Evolutionary conservation across 2,797 vertebrate species (phyloP).

Genomic region (Mycteria americana): DNA sequence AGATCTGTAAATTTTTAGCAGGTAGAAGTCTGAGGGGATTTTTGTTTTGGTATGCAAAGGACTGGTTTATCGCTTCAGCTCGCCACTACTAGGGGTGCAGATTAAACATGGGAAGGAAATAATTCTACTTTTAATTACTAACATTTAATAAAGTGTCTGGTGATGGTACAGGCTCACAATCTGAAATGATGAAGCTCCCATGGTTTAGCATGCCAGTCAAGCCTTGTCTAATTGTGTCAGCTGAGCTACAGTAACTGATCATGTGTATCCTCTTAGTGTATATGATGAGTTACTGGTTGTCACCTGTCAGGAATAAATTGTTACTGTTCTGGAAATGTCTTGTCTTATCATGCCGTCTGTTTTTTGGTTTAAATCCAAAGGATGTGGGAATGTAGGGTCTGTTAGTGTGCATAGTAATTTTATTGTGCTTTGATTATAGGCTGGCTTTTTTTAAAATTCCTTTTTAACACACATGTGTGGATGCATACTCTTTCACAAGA

Average conservation of each 20-base stretch:
- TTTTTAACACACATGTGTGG: background rate
- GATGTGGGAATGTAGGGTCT: background rate
- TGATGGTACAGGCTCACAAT: background rate
- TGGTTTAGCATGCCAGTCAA: background rate
- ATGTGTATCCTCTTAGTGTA: background rate
- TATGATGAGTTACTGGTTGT: background rate
- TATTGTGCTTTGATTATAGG: background rate
- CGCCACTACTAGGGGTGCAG: too few species aligned
- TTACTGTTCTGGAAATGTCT: background rate
- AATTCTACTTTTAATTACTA: background rate
- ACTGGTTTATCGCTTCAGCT: background rate
- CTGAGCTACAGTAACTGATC: background rate
- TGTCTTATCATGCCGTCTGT: accelerated
- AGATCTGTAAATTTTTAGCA: background rate
- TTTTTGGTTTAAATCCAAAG: background rate
- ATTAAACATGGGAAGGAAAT: background rate
- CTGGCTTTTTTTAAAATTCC: background rate
- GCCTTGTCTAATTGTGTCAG: background rate
- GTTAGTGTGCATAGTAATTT: background rate
- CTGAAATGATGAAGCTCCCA: background rate
- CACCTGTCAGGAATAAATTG: background rate
- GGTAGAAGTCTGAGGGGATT: background rate
- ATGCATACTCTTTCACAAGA: background rate
- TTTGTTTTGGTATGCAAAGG: background rate
- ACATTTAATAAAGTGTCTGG: background rate